These are phyloP conservation scores for Cochlearius cochlearius DNA, from an alignment of 2,113 vertebrate genomes.

Conservation along the genomic window DNA sequence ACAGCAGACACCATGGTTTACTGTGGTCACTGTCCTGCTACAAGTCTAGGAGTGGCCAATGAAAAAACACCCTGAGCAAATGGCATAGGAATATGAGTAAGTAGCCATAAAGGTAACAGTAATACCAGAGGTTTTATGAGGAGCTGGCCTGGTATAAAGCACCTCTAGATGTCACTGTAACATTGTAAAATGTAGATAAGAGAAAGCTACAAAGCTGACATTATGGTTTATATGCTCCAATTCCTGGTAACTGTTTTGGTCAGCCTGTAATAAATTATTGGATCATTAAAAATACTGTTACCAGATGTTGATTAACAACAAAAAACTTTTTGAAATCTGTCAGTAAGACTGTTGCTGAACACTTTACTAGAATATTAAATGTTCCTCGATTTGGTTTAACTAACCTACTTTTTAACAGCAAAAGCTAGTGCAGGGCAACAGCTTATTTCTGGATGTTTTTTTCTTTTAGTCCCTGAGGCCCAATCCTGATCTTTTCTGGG, in stretches of 20 bases:
- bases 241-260: background rate
- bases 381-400: background rate
- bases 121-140: background rate
- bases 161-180: constrained; percentile 78
- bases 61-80: background rate
- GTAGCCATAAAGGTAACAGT: background rate
- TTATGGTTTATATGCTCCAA: rapidly evolving
- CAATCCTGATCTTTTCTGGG: background rate
- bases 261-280: background rate
- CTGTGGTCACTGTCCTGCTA: background rate
- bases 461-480: background rate
- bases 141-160: background rate
- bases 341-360: background rate
- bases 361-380: background rate
- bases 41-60: background rate
- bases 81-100: background rate
- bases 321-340: background rate
- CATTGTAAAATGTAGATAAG: constrained; percentile 13
- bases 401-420: background rate
- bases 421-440: background rate
- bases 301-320: background rate
- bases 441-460: background rate
- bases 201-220: background rate
- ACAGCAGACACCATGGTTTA: background rate
- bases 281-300: background rate